Percentiles rank a stretch among this genome's conserved stretches.
phyloP scores from a whole-genome alignment of 2,888 invertebrate genomes.

The Ichneumon xanthorius region DNA sequence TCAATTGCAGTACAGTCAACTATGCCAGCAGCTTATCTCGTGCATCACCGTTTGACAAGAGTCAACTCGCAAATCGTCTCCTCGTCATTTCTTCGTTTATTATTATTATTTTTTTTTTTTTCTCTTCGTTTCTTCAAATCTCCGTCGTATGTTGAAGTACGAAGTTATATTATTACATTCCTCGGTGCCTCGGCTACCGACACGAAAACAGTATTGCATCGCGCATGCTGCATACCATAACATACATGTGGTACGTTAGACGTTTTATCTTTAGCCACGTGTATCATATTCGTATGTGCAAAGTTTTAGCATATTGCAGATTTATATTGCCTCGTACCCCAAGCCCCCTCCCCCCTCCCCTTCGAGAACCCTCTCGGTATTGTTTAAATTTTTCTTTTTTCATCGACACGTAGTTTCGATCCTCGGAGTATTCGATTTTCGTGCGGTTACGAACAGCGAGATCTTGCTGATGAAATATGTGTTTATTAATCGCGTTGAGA shows the following conservation, averaged over 20 bases:
- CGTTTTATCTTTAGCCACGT: constrained; percentile 69
- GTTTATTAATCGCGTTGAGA: not conserved
- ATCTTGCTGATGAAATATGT: constrained; percentile 2
- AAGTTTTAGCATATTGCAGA: constrained; percentile 74
- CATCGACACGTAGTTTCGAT: constrained; percentile 22
- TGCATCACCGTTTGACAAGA: constrained; percentile 91
- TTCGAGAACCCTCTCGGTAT: not conserved
- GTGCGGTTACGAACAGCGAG: constrained; percentile 11
- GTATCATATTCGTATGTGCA: constrained; percentile 75
- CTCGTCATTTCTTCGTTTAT: constrained; percentile 40
- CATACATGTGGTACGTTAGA: constrained; percentile 74
- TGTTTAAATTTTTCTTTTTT: constrained; percentile 4
- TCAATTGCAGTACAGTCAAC: constrained; percentile 93
- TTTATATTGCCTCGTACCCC: constrained; percentile 27
- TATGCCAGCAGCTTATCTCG: constrained; percentile 95
- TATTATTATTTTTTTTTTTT: constrained; percentile 8
- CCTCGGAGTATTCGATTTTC: constrained; percentile 7
- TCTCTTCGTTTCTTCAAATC: not conserved
- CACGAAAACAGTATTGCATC: constrained; percentile 80
- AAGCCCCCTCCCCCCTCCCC: not conserved
- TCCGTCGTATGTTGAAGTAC: constrained; percentile 39
- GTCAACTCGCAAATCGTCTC: constrained; percentile 71
- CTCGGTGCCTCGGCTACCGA: constrained; percentile 67
- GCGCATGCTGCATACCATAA: constrained; percentile 78
- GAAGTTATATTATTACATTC: constrained; percentile 67